phyloP scores from a whole-genome alignment of 2,888 invertebrate species.

The Oxycera nigricornis region DNA sequence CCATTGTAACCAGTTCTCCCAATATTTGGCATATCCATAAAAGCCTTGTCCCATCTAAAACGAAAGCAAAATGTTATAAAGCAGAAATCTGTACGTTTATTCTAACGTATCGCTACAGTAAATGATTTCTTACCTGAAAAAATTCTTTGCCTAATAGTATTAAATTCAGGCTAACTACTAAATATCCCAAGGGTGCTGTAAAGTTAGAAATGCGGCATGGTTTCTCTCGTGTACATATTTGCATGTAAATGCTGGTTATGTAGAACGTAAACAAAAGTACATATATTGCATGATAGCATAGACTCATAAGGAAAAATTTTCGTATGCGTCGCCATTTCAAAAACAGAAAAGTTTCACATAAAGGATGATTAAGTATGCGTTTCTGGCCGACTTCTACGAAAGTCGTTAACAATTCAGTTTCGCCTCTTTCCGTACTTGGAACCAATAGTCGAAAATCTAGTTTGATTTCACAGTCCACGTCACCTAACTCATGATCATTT shows the following conservation, averaged over 20 bases:
- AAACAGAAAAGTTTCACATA: conserved; percentile 84
- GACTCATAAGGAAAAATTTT: conserved; percentile 80
- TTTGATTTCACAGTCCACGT: conserved; percentile 84
- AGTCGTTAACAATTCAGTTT: conserved; percentile 73
- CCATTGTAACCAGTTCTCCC: conserved; percentile 88
- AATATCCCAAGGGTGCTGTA: conserved; percentile 63
- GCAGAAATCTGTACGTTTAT: too few species aligned
- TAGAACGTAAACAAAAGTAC: conserved; percentile 78
- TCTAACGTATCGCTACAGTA: background rate
- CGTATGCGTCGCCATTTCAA: conserved; percentile 84
- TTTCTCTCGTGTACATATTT: conserved; percentile 53
- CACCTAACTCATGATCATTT: conserved; percentile 84
- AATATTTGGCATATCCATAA: conserved; percentile 75
- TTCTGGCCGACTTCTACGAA: conserved; percentile 83
- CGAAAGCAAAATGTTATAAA: background rate
- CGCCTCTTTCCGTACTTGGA: conserved; percentile 69
- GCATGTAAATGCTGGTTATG: conserved; percentile 67
- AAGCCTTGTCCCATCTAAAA: conserved; percentile 73
- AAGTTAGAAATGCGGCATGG: conserved; percentile 55
- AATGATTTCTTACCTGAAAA: conserved; percentile 54
- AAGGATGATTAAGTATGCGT: conserved; percentile 80
- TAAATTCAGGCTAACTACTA: conserved; percentile 70
- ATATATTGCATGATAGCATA: conserved; percentile 78
- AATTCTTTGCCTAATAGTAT: conserved; percentile 76
- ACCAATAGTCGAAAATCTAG: conserved; percentile 71